Conservation (phyloP, 2,113 vertebrate genomes). For the Antechinus flavipes region DNA sequence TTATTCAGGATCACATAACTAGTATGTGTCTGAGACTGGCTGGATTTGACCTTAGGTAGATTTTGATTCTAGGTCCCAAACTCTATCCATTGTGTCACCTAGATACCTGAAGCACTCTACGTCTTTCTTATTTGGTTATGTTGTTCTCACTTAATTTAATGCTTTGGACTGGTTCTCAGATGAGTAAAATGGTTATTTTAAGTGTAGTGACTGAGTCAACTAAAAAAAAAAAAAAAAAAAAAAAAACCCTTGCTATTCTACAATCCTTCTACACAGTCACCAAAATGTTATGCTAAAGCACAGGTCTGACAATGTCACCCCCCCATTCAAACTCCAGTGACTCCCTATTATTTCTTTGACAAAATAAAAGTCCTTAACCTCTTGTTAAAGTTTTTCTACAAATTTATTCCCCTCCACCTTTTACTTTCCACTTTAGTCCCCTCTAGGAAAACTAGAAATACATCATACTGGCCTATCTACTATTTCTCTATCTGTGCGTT, state of each 20-base stretch:
- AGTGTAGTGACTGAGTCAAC: neutral
- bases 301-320: neutral
- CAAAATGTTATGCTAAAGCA: neutral
- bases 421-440: neutral
- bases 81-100: too few relatives aligned
- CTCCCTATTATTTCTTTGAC: neutral
- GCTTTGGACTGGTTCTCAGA: neutral
- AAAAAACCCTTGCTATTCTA: neutral
- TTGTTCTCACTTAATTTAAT: too few relatives aligned
- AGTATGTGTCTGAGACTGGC: too few relatives aligned
- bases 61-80: too few relatives aligned
- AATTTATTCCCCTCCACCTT: neutral
- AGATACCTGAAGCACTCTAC: neutral
- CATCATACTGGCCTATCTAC: neutral
- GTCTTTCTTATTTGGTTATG: neutral
- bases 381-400: neutral
- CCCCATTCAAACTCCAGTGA: neutral
- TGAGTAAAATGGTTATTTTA: neutral
- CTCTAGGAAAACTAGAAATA: neutral
- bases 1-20: too few relatives aligned
- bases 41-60: too few relatives aligned
- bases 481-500: neutral
- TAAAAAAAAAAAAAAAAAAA: neutral
- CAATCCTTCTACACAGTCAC: neutral
- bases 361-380: neutral